phyloP scores from a whole-genome alignment of 2,113 vertebrate genomes.

The Sylvilagus bachmani region DNA sequence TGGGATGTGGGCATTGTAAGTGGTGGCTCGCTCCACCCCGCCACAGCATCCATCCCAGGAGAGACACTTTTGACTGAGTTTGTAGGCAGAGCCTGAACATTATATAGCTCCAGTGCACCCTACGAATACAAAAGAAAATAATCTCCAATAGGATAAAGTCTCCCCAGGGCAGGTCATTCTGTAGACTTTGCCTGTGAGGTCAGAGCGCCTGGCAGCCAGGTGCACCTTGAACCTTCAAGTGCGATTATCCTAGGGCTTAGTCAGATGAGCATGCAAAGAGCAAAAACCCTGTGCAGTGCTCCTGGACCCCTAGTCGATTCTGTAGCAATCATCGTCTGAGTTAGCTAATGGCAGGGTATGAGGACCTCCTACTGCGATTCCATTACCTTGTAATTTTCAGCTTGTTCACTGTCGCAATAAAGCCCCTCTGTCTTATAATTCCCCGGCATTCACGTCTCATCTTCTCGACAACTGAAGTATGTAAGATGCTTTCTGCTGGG shows the following conservation, averaged over 20 bases:
- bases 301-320: constrained; percentile 77
- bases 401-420: constrained; percentile 90
- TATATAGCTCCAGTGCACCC: not conserved
- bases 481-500: constrained; percentile 89
- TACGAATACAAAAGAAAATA: not conserved
- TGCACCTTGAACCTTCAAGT: constrained; percentile 71
- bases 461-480: constrained; percentile 86
- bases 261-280: constrained; percentile 79
- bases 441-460: constrained; percentile 86
- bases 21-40: no score
- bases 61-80: not conserved
- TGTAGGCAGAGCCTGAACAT: not conserved
- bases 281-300: constrained; percentile 75
- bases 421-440: constrained; percentile 90
- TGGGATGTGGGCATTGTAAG: no score
- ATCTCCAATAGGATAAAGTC: not conserved
- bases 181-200: constrained; percentile 24
- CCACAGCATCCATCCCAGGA: no score
- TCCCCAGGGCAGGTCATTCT: not conserved
- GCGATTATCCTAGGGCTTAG: constrained; percentile 76
- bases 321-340: constrained; percentile 86
- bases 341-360: constrained; percentile 89
- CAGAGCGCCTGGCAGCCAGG: constrained; percentile 62
- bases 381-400: constrained; percentile 93
- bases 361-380: constrained; percentile 88